Evolutionary conservation across 23 tunicate genomes (phyloP).

Genomic region (Corella eumyota): DNA sequence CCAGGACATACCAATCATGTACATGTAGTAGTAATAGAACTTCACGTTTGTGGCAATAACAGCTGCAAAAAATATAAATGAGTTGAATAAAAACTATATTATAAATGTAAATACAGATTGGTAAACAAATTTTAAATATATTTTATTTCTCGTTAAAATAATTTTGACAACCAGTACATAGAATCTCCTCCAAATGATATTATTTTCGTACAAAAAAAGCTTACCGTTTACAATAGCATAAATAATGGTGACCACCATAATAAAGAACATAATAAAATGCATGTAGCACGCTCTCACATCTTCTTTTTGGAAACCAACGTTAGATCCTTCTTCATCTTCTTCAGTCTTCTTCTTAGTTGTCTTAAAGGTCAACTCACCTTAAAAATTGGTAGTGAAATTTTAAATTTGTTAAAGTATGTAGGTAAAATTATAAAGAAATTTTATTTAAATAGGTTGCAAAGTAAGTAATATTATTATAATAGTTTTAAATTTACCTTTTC

Average conservation of each 20-base stretch:
- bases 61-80: constrained; percentile 34
- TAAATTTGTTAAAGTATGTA: too few relatives aligned
- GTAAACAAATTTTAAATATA: not conserved
- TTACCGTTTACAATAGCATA: constrained; percentile 84
- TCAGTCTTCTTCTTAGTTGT: constrained; percentile 95
- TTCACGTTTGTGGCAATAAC: constrained; percentile 54
- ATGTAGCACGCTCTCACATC: constrained; percentile 95
- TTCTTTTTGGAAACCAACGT: constrained; percentile 94
- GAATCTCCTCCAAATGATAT: not conserved
- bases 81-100: too few relatives aligned
- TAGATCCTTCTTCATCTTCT: constrained; percentile 80
- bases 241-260: constrained; percentile 89
- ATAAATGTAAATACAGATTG: not conserved
- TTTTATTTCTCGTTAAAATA: not conserved
- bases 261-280: constrained; percentile 97
- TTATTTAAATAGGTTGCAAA: not conserved
- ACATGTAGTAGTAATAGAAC: constrained; percentile 99
- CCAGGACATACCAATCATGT: constrained; percentile 99
- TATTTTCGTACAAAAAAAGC: too few relatives aligned
- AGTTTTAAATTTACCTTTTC: constrained; percentile 50
- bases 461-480: not conserved
- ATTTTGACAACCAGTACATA: not conserved
- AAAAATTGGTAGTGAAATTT: constrained; percentile 2
- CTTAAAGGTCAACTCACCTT: constrained; percentile 94
- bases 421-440: not conserved